Base-by-base conservation (phyloP, 1,140 invertebrate species). In the Bombus consobrinus region DNA sequence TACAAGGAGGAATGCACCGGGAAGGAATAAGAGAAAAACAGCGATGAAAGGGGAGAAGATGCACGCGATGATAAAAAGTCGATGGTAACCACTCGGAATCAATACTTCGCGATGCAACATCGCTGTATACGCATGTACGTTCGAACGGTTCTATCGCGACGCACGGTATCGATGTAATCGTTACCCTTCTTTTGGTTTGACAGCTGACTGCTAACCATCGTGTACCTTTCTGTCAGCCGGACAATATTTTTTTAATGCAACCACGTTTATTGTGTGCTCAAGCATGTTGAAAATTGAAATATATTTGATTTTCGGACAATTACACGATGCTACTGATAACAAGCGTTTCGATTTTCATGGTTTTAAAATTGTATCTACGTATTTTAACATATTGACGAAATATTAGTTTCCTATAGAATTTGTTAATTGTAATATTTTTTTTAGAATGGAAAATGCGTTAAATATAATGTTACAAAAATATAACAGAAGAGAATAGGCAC, bases 21-120 rank as follows among this genome's bases (percentile, higher is more conserved):
- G 28, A 80, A n/a, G 66, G 32, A 85, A 80, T 68, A 85, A 47
- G 83, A 85, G 76, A 57, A 85, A 85, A 85, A 71, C 66, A 37
- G 34, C 76, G 76, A 79, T 72, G 83, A 85, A 85, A 80, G 76
- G 78, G 62, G 59, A 73, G 83, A 81, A 66, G 83, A 85, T 73
- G 77, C 25, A 32, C 53, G 25, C 34, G 12, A 53, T 59, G 66
- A 83, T 77, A 86, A 83, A 86, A 77, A 72, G 39, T 69, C 66
- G 64, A 86, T 83, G 73, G 81, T 59, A 77, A 71, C 80, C 53
- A 47, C 80, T 72, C 34, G 83, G 53, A 73, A 86, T 86, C 73
- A 66, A 86, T 81, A 83, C 80, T 86, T 53, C 18, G 47, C 39
- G 62, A 81, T 72, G 25, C 62, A 3, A 22, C 9, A 39, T 41